These are phyloP conservation scores for Dicycla oo DNA, from an alignment of 2,888 invertebrate genomes.

Conservation along the genomic window DNA sequence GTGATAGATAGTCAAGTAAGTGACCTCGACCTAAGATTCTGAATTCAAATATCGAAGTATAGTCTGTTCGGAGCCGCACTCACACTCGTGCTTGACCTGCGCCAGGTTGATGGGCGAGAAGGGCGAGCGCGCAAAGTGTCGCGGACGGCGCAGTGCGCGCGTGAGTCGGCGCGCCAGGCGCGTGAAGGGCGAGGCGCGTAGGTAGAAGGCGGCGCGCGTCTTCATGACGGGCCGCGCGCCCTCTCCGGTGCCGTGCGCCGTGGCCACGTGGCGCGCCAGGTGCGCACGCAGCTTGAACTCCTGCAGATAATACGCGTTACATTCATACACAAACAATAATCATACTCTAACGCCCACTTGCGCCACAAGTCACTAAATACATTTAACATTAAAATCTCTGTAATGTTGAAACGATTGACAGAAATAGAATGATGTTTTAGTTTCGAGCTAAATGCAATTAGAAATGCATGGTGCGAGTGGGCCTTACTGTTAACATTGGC, in stretches of 20 bases:
- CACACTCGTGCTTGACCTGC: constrained; percentile 97
- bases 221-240: constrained; percentile 98
- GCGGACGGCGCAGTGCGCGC: constrained; percentile 94
- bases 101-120: constrained; percentile 94
- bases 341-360: background rate
- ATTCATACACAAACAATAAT: background rate
- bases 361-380: background rate
- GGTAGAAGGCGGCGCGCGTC: constrained; percentile 98
- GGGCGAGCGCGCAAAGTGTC: constrained; percentile 97
- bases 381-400: no score
- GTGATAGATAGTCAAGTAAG: background rate
- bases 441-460: background rate
- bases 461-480: background rate
- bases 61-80: constrained; percentile 72
- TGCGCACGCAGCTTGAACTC: constrained; percentile 99
- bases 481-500: background rate
- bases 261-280: constrained; percentile 97
- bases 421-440: background rate
- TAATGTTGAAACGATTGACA: background rate
- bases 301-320: constrained; percentile 69
- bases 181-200: constrained; percentile 97
- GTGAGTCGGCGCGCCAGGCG: constrained; percentile 97
- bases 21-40: background rate
- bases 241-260: constrained; percentile 94
- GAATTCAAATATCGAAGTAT: background rate